Conservation (phyloP, 2,113 vertebrate species). For the Spea bombifrons region DNA sequence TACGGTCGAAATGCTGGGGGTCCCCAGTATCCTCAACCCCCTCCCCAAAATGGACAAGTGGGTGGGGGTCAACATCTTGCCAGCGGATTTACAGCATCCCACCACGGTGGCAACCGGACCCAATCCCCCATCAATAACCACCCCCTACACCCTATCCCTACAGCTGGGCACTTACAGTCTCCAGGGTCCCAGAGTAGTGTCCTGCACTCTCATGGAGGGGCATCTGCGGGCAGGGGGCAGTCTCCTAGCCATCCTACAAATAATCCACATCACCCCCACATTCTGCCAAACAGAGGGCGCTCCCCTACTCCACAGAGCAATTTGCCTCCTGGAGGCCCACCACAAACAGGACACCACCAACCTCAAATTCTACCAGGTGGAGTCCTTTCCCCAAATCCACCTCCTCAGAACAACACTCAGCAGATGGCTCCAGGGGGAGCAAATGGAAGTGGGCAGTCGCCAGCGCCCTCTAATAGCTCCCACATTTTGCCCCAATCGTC, state of each 20-base stretch:
- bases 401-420: constrained; percentile 56
- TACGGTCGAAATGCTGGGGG: constrained; percentile 29
- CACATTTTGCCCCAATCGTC: constrained; percentile 49
- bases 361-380: constrained; percentile 52
- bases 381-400: constrained; percentile 58
- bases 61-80: constrained; percentile 27
- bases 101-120: constrained; percentile 20
- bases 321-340: constrained; percentile 55
- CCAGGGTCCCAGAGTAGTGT: constrained; percentile 54
- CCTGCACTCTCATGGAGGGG: constrained; percentile 30
- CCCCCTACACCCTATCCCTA: constrained; percentile 62
- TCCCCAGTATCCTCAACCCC: constrained; percentile 22
- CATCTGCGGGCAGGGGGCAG: constrained; percentile 52
- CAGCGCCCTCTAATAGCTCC: constrained; percentile 56
- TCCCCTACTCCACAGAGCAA: constrained; percentile 60
- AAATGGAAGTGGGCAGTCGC: constrained; percentile 29
- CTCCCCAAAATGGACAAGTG: constrained; percentile 38
- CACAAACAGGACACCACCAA: constrained; percentile 36
- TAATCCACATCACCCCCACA: constrained; percentile 61
- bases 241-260: constrained; percentile 51
- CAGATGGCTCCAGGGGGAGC: neutral
- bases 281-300: constrained; percentile 38
- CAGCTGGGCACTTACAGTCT: constrained; percentile 51
- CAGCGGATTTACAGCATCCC: constrained; percentile 22
- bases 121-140: constrained; percentile 64